Conservation (phyloP, 1,140 invertebrate species). For the Colletes latitarsis region DNA sequence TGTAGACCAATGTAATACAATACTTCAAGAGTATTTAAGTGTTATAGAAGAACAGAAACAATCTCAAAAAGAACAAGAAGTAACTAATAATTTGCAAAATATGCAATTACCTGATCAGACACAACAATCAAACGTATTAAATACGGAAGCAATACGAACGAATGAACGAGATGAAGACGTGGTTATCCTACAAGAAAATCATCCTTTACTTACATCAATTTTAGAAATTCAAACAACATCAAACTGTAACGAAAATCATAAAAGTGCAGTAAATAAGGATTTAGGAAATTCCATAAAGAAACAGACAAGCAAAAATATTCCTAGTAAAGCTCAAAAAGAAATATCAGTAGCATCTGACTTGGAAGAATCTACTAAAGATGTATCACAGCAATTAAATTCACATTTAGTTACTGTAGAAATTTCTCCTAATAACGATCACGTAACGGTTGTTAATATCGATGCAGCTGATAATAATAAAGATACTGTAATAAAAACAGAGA, state of each 20-base stretch:
- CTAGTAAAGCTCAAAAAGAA: neutral
- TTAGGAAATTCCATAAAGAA: neutral
- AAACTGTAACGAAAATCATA: neutral
- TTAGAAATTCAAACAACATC: neutral
- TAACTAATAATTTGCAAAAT: neutral
- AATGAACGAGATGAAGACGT: neutral
- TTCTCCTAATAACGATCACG: constrained; percentile 10
- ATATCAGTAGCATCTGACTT: neutral
- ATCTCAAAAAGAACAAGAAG: neutral
- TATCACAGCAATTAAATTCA: neutral
- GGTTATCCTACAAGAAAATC: neutral
- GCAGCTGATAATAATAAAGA: neutral
- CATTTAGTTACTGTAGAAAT: constrained; percentile 28
- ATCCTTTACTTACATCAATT: neutral
- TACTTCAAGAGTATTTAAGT: neutral
- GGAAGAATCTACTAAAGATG: neutral
- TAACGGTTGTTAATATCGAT: constrained; percentile 22
- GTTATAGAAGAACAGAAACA: neutral
- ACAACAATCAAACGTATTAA: neutral
- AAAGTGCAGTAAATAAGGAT: neutral
- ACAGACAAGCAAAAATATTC: neutral
- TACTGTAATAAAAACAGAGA: neutral
- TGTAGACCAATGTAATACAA: too few species aligned
- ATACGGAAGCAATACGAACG: neutral
- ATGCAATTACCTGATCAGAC: neutral